These are phyloP conservation scores for Uromys caudimaculatus DNA, from an alignment of 2,797 vertebrate genomes.

Conservation along the genomic window DNA sequence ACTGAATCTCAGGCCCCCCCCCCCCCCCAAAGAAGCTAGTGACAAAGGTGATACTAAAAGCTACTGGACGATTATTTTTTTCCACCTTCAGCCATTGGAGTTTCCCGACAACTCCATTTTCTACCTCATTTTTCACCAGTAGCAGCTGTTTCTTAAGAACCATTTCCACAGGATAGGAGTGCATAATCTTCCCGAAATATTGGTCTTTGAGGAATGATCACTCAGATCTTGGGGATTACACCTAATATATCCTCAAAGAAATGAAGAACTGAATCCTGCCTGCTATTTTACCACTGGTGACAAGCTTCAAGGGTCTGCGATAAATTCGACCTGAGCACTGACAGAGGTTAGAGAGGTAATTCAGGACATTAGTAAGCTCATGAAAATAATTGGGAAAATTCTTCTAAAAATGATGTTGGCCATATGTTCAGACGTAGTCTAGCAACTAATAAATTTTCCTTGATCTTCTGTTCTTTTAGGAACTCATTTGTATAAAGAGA, in stretches of 20 bases:
- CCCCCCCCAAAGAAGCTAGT: not conserved
- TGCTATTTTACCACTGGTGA: not conserved
- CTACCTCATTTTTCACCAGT: not conserved
- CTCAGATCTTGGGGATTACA: not conserved
- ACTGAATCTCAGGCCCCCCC: not conserved
- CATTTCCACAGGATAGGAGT: not conserved
- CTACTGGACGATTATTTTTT: not conserved
- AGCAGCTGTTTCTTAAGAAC: not conserved
- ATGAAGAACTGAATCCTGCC: not conserved
- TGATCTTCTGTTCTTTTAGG: slow-evolving; percentile 15
- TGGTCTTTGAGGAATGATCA: not conserved
- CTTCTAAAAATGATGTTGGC: slow-evolving; percentile 31
- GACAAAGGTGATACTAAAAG: not conserved
- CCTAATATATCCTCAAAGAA: not conserved
- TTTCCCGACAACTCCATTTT: not conserved
- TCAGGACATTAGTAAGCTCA: not conserved
- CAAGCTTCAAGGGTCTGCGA: not conserved
- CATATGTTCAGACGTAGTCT: slow-evolving; percentile 22
- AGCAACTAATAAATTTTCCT: slow-evolving; percentile 35
- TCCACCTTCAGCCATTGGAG: not conserved
- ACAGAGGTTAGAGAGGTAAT: not conserved
- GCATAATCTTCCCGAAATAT: not conserved
- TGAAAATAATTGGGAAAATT: slow-evolving; percentile 32
- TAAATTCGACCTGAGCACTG: not conserved
- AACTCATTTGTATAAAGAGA: slow-evolving; percentile 8